Evolutionary conservation across 2,888 invertebrate species (phyloP).

Genomic region (Drosophila mercatorum): DNA sequence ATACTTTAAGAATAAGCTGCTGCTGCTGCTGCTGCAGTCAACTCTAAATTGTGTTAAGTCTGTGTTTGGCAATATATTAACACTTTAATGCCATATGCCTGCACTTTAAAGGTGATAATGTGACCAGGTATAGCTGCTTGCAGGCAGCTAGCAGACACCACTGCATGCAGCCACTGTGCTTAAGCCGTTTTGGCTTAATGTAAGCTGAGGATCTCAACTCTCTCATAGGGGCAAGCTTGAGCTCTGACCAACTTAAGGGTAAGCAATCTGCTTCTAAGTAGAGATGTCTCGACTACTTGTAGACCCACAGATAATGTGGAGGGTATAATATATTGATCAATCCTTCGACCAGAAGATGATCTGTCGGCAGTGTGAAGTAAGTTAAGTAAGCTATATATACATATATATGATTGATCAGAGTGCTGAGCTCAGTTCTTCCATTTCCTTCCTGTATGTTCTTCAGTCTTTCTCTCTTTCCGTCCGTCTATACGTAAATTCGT

Average conservation of each 20-base stretch:
- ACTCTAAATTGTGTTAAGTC: slow-evolving; percentile 34
- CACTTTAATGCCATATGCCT: slow-evolving; percentile 9
- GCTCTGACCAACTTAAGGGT: no score
- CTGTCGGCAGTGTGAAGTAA: background rate
- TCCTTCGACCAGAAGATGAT: background rate
- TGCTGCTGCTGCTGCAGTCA: slow-evolving; percentile 14
- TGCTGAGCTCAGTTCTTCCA: no score
- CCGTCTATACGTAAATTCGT: rapidly evolving
- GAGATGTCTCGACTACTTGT: no score
- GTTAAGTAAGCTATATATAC: background rate
- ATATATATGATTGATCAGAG: background rate
- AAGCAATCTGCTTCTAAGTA: no score
- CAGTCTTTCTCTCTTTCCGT: background rate
- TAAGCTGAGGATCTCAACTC: background rate
- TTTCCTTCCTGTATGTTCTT: background rate
- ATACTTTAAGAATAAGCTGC: slow-evolving; percentile 13
- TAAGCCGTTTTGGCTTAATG: background rate
- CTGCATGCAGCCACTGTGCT: background rate
- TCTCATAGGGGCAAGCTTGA: no score
- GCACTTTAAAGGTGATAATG: slow-evolving; percentile 50
- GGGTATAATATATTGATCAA: no score
- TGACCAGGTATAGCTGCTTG: background rate
- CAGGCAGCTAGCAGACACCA: background rate
- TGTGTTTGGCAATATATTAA: slow-evolving; percentile 48
- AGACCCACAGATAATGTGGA: no score